Conservation (phyloP, 2,113 vertebrate species). For the Brevimyrus niger region DNA sequence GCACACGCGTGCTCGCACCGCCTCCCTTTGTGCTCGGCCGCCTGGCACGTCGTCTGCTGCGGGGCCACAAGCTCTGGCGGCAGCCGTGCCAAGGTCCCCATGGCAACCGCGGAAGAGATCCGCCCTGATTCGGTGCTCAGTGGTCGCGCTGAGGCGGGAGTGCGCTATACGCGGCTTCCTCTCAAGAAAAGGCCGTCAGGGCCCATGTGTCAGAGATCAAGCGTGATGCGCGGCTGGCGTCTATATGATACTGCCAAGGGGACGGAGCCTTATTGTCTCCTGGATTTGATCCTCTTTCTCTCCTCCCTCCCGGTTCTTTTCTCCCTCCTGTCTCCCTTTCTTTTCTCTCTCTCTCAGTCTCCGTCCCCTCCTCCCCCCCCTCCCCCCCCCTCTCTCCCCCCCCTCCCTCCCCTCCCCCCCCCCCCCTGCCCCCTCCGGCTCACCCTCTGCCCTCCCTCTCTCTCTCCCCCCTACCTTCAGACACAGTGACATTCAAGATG, state of each 20-base stretch:
- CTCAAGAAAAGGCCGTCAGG: conserved; percentile 55
- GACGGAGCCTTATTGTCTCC: conserved; percentile 47
- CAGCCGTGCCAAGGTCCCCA: conserved; percentile 82
- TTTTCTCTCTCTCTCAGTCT: conserved; percentile 40
- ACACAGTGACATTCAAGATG: conserved; percentile 65
- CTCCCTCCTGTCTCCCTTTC: conserved; percentile 46
- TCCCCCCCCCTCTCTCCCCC: neutral
- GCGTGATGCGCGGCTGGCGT: conserved; percentile 52
- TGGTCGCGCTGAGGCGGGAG: conserved; percentile 62
- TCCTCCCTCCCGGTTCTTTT: conserved; percentile 37
- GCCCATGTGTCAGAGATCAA: conserved; percentile 67
- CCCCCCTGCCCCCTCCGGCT: too few relatives aligned
- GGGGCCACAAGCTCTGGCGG: conserved; percentile 66
- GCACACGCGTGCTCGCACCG: conserved; percentile 28
- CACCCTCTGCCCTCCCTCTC: too few relatives aligned
- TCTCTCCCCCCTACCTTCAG: conserved; percentile 26
- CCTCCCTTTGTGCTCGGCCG: conserved; percentile 25
- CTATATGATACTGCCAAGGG: conserved; percentile 48
- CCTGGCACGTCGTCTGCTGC: conserved; percentile 52
- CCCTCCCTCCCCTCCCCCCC: too few relatives aligned
- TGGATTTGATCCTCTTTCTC: conserved; percentile 20
- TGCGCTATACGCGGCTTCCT: conserved; percentile 56
- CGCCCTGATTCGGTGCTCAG: conserved; percentile 85
- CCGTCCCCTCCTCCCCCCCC: conserved; percentile 17
- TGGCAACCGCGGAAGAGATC: conserved; percentile 88